Evolutionary conservation across 2,888 invertebrate genomes (phyloP), one percentile per base, ranked within the genome.

Genomic region (Theretra japonica): DNA sequence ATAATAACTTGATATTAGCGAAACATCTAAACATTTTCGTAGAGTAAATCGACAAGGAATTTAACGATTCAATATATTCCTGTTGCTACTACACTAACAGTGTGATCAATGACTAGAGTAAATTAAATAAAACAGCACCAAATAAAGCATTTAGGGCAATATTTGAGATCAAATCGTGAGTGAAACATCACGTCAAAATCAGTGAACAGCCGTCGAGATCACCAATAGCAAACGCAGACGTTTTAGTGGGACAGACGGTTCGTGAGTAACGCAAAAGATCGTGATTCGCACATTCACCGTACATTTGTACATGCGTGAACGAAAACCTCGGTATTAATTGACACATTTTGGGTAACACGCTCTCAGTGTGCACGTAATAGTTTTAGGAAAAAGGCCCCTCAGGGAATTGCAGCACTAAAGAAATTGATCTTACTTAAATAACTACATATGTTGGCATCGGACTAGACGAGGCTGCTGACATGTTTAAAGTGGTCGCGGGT

Each of bases 221-320:
- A 33, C 21, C 23, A 58, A 58, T 23, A 30, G 19, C 33, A 53
- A 48, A 50, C 56, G 25, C 53, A 58, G 58, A 70, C 58, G 25
- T 21, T 58, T 70, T 23, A 57, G 69, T 70, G 33, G 69, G 33
- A 41, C 69, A 70, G 25, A 70, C 69, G 69, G 21, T 41, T 65
- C 69, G 69, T 57, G 69, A 65, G 23, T 65, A 65, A 48, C 62
- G 21, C 65, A 48, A 48, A 23, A 65, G 23, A 48, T 65, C 65
- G 69, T 70, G 69, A 70, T 58, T 58, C 58, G 69, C 69, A 58
- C 41, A 70, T 41, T 58, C 69, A 70, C 21, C 41, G 30, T 33
- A 70, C 33, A 70, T 58, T 58, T 70, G 58, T 41, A 58, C 6
- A 48, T 58, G 41, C 69, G 69, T 70, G 33, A 41, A 58, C 56